Conservation (phyloP, 2,113 vertebrate species). For the Ginglymostoma cirratum region DNA sequence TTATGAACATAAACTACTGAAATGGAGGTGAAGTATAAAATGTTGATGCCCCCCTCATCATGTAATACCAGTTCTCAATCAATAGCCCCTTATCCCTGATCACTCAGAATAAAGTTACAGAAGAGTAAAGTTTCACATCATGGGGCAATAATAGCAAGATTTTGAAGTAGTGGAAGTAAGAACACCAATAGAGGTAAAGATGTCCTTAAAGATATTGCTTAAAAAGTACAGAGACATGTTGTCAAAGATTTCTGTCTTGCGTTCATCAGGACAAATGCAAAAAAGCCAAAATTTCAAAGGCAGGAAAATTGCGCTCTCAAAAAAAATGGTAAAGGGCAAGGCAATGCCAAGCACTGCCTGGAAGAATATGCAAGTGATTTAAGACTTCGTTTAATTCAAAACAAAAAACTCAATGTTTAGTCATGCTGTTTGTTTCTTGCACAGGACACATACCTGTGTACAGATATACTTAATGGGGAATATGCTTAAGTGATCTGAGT, state of each 20-base stretch:
- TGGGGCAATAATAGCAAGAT: not conserved
- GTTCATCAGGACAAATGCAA: not conserved
- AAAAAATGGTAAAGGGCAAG: not conserved
- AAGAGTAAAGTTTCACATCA: not conserved
- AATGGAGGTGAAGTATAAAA: no score
- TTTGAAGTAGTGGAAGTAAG: not conserved
- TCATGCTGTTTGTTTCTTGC: not conserved
- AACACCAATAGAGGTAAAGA: not conserved
- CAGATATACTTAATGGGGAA: not conserved
- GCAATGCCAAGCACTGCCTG: not conserved
- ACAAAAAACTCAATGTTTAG: not conserved
- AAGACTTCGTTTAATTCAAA: not conserved
- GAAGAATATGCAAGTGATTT: not conserved
- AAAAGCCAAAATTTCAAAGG: not conserved
- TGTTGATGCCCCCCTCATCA: not conserved
- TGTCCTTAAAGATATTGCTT: no score
- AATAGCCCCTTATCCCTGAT: not conserved
- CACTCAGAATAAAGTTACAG: not conserved
- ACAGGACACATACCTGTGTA: not conserved
- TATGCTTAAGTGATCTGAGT: no score
- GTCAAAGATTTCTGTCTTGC: not conserved
- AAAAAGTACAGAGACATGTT: no score
- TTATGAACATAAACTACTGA: not conserved
- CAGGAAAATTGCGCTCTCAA: not conserved
- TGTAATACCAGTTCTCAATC: not conserved